Base-by-base conservation (phyloP, 2,888 invertebrate genomes). In the Tinea semifulvella region DNA sequence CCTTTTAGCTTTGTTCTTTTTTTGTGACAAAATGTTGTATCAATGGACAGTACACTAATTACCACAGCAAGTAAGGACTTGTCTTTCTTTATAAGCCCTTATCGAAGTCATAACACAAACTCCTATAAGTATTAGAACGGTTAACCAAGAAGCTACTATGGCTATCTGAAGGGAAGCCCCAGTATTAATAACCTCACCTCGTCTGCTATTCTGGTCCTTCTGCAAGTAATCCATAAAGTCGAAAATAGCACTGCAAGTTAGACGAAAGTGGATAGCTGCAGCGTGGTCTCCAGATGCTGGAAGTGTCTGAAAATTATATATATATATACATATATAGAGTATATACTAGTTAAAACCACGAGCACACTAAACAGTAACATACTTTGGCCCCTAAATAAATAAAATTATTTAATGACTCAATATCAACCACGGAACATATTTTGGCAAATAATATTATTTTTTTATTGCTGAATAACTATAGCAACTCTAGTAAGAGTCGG, bases 221-320 rank as follows among this genome's bases (percentile, higher is more conserved):
- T 90, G 89, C 47, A 92, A 72, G 55, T 90, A 93, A 62, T 93
- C 93, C 90, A 93, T 90, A 62, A 90, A 92, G 68, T 93, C 93
- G 53, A 86, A 88, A 42, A 92, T 84, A 0, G 90, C 87, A 47
- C 87, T 86, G 60, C 93, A 93, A 0, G 85, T 74, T 2, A 93
- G 68, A 8, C 92, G 85, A 47, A 83, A 80, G 56, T 87, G 84
- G 50, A 90, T 84, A 1, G 83, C 84, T 2, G 83, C 80, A 5
- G 85, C 79, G 25, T 85, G 80, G 45, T 84, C 84, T 10, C 87
- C 87, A 27, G 79, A 65, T 7, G 85, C 73, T 44, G 69, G 67
- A 1, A 85, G 57, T 50, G 74, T 65, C 82, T 82, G 61, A 4
- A 64, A 31, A n/a, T n/a, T n/a, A n/a, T n/a, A n/a, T 3, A 6